Base-by-base conservation (phyloP, 2,797 vertebrate genomes). In the Acrossocheilus fasciatus region DNA sequence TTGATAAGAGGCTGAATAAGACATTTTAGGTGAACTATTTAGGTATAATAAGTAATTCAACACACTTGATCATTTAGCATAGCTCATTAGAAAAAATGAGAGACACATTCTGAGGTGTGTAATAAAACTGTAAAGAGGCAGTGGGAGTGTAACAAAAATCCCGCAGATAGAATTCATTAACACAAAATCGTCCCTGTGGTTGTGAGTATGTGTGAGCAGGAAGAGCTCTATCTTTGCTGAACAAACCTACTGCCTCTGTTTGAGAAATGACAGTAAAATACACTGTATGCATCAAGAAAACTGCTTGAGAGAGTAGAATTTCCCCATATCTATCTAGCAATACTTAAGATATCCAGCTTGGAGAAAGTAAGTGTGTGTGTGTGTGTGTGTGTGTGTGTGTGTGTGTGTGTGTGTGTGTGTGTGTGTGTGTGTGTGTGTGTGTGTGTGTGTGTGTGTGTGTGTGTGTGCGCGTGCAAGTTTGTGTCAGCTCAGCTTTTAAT, bases 401-500 rank as follows among this genome's bases (percentile, higher is more conserved):
- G 50, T 52, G 7, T 23, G 14, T 79, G 17, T 52, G 34, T 57
- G 73, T 52, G 45, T 47, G 50, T 52, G 7, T 30, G 14, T 78
- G 17, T 52, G 34, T 57, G 73, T 34, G 45, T 6, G 26, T 47
- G 74, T 52, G 34, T 57, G 73, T 52, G 45, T 47, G 50, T 26
- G 26, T 26, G 26, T 26, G 26, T 26, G 26, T 26, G 26, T 26
- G 26, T 26, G 26, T 1, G 26, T 26, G 26, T 54, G 7, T 30
- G 9, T 79, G 17, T 54, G 36, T 57, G 73, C 18, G 45, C 7
- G 26, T 47, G 74, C 20, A 34, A 45, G 66, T 17, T 82, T 87
- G 52, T 36, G 72, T 86, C 73, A 74, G 80, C 57, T 83, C 80
- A 57, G 80, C 79, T 78, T 84, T 64, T 50, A 85, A 78, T 85